Conservation (phyloP, 2,113 vertebrate genomes). For the Oreocharis arfaki region DNA sequence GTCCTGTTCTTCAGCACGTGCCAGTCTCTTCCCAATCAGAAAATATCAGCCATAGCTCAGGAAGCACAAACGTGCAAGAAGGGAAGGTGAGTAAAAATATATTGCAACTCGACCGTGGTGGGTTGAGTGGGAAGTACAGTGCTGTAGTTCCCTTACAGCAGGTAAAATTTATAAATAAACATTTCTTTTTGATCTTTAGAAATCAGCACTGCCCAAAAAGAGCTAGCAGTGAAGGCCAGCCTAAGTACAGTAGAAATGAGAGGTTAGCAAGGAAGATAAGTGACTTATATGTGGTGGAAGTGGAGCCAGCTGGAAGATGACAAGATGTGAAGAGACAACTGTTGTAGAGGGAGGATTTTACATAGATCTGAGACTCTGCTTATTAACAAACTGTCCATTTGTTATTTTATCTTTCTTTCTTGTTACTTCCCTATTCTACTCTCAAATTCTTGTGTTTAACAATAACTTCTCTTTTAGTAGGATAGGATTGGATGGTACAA, state of each 20-base stretch:
- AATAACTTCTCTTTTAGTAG: neutral
- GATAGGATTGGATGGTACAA: neutral
- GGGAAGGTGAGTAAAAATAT: constrained; percentile 71
- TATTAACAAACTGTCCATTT: neutral
- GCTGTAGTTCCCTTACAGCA: constrained; percentile 69
- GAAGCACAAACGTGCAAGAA: constrained; percentile 66
- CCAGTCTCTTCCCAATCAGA: constrained; percentile 64
- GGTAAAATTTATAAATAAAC: constrained; percentile 38
- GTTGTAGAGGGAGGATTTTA: neutral
- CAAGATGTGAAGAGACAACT: neutral
- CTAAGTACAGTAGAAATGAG: neutral
- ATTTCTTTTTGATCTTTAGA: neutral
- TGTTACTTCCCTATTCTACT: neutral
- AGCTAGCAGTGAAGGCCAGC: neutral
- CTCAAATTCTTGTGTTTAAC: neutral
- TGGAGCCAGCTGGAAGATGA: neutral
- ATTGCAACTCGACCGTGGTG: constrained; percentile 37
- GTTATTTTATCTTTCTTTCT: neutral
- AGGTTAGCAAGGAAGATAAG: neutral
- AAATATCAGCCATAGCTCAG: constrained; percentile 1
- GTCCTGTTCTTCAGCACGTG: constrained; percentile 30
- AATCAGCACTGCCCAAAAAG: neutral
- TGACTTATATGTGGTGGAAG: neutral
- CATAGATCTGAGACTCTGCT: neutral
- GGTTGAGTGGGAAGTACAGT: constrained; percentile 51